These are phyloP conservation scores for Choristoneura rosaceana DNA, from an alignment of 2,888 invertebrate species.

Conservation along the genomic window DNA sequence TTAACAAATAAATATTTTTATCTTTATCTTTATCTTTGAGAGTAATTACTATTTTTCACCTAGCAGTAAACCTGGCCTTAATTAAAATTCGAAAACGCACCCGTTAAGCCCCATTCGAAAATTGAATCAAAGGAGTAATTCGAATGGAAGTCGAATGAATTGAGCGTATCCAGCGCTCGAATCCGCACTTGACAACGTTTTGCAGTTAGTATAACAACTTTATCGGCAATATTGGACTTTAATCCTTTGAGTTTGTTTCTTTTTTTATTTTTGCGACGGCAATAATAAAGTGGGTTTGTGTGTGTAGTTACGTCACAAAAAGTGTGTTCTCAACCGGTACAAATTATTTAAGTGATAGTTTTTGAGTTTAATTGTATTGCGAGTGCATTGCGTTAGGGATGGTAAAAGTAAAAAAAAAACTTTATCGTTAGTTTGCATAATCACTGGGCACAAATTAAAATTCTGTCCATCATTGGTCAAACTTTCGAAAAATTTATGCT, in stretches of 20 bases:
- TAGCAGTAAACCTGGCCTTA: neutral
- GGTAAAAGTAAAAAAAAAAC: neutral
- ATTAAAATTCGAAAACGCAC: slow-evolving; percentile 61
- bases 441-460: no score
- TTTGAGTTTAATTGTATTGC: slow-evolving; percentile 15
- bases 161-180: slow-evolving; percentile 30
- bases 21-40: no score
- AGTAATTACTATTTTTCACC: neutral
- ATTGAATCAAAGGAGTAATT: slow-evolving; percentile 78
- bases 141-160: slow-evolving; percentile 64
- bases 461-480: no score
- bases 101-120: slow-evolving; percentile 68
- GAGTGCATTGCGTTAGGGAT: neutral
- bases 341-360: slow-evolving; percentile 32
- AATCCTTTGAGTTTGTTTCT: slow-evolving; percentile 23
- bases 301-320: slow-evolving; percentile 16
- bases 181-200: slow-evolving; percentile 26
- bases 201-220: slow-evolving; percentile 32
- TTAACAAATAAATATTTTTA: no score
- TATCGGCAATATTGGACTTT: slow-evolving; percentile 12
- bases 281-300: neutral
- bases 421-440: no score
- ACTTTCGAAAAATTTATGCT: no score
- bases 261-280: neutral
- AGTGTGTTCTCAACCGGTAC: slow-evolving; percentile 25